phyloP scores from a whole-genome alignment of 2,888 invertebrate species.

The Acrobasis suavella region DNA sequence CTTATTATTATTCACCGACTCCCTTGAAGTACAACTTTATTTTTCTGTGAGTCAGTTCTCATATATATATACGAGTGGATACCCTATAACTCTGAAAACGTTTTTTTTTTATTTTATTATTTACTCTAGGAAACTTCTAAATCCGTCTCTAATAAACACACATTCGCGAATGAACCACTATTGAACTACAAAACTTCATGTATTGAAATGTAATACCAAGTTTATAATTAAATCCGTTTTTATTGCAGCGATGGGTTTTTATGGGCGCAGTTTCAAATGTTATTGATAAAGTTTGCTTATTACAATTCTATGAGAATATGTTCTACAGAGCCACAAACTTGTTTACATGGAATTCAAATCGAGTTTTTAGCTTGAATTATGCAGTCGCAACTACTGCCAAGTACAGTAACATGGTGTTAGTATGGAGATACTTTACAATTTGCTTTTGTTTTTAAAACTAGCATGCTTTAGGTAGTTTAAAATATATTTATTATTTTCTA shows the following conservation, averaged over 20 bases:
- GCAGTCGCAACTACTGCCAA: conserved; percentile 66
- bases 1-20: too few relatives aligned
- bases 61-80: too few relatives aligned
- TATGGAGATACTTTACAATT: conserved; percentile 32
- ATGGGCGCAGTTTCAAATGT: conserved; percentile 51
- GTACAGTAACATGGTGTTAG: conserved; percentile 41
- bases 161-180: not conserved
- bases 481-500: too few relatives aligned
- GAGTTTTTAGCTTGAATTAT: conserved; percentile 72
- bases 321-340: conserved; percentile 66
- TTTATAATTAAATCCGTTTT: conserved; percentile 43
- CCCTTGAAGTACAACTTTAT: too few relatives aligned
- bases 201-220: conserved; percentile 26
- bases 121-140: not conserved
- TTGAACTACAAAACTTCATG: not conserved
- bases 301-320: conserved; percentile 72
- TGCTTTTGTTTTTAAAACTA: conserved; percentile 25
- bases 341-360: conserved; percentile 76
- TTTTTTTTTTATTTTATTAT: too few relatives aligned
- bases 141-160: conserved; percentile 22
- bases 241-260: conserved; percentile 46
- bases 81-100: too few relatives aligned
- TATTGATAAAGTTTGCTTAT: conserved; percentile 72
- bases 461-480: not conserved
- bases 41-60: too few relatives aligned